phyloP scores from a whole-genome alignment of 2,113 vertebrate genomes.

The Carassius gibelio region DNA sequence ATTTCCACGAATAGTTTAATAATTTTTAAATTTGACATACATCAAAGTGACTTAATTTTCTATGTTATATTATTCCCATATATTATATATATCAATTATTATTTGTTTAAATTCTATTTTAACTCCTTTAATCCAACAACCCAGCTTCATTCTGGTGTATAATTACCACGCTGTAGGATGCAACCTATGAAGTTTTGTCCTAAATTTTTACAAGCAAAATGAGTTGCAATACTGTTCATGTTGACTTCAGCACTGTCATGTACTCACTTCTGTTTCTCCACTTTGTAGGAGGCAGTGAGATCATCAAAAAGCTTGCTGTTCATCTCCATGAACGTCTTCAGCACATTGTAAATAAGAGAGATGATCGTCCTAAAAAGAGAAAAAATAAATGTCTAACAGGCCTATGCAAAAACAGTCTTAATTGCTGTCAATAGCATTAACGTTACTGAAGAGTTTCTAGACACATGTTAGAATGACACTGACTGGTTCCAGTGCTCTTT shows the following conservation, averaged over 20 bases:
- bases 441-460: neutral
- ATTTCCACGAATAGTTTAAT: too few species aligned
- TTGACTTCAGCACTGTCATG: neutral
- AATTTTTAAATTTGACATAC: too few species aligned
- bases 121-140: neutral
- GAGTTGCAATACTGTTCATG: neutral
- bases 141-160: neutral
- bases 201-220: neutral
- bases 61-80: too few species aligned
- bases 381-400: neutral
- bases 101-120: neutral
- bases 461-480: conserved; percentile 64
- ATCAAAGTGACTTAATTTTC: too few species aligned
- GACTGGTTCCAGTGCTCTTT: conserved; percentile 96
- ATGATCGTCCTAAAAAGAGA: conserved; percentile 82
- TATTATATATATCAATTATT: too few species aligned
- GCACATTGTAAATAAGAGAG: conserved; percentile 91
- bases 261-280: conserved; percentile 92
- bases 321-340: conserved; percentile 97
- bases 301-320: conserved; percentile 91
- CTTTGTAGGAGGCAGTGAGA: conserved; percentile 91
- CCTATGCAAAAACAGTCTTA: neutral
- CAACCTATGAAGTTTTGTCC: neutral
- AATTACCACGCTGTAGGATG: neutral
- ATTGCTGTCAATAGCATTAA: neutral